Base-by-base conservation (phyloP, 2,888 invertebrate genomes). In the Linnaemya tessellans region DNA sequence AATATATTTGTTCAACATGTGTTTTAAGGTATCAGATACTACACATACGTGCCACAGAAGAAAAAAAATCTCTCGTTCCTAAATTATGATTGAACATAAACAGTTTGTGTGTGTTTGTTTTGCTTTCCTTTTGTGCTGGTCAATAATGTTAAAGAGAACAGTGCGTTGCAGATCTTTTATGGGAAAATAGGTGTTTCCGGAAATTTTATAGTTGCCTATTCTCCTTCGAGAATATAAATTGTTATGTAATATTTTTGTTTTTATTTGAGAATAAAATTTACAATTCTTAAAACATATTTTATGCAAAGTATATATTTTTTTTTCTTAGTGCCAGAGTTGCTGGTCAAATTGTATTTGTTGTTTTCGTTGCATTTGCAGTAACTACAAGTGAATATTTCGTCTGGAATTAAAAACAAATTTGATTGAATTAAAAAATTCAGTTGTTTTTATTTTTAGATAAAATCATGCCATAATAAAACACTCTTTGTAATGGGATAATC, bases 171-270 rank as follows among this genome's bases (percentile, higher is more conserved):
- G 20, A 25, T 73, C 38, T 25, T 60, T 13, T 18, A 60, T 73
- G n/a, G 25, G 67, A 68, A 84, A 77, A 77, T 71, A 81, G 87
- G 87, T 87, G 87, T 87, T 86, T 86, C 86, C 86, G 87, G 87
- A 87, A 87, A 74, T 74, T 58, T 81, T 74, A 18, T 46, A 60
- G 9, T 30, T 68, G 35, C 41, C 18, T n/a, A 13, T 20, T 51
- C 51, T 51, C 51, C 10, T 25, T 7, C 3, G 25, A 56, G n/a
- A 60, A n/a, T 18, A 56, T 41, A 60, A 38, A 80, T 71, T 73
- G 35, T 56, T 78, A 68, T 67, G 65, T 65, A 58, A 65, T 22
- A 46, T 49, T 51, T 77, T 56, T 35, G n/a, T 1, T 9, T 30
- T 65, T 65, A n/a, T 35, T 67, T 38, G 8, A 20, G 30, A 60